These are phyloP conservation scores for Nothura maculosa DNA, from an alignment of 2,797 vertebrate species.

Conservation along the genomic window DNA sequence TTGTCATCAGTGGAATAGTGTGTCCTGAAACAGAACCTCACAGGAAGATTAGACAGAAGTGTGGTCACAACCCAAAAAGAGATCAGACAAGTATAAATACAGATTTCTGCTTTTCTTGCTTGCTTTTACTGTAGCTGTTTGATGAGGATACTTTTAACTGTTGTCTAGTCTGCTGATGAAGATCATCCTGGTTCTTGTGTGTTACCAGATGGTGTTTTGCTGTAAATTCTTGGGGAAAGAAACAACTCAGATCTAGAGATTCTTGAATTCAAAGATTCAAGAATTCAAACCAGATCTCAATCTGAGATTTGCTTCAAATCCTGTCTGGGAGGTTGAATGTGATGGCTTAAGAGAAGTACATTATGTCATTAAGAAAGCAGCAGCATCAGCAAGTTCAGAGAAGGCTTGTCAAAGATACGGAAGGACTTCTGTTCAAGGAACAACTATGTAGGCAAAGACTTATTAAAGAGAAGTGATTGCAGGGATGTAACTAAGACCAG, in stretches of 20 bases:
- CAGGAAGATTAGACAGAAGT: background rate
- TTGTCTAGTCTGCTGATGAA: background rate
- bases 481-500: background rate
- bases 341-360: background rate
- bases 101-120: background rate
- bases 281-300: too few relatives aligned
- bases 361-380: background rate
- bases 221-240: background rate
- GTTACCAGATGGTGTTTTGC: too few relatives aligned
- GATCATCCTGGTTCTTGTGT: background rate
- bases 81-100: slow-evolving; percentile 54
- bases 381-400: background rate
- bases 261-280: too few relatives aligned
- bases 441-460: background rate
- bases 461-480: background rate
- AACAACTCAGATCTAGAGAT: background rate
- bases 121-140: background rate
- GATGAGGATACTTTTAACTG: background rate
- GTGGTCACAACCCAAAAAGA: background rate
- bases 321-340: too few relatives aligned
- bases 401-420: background rate
- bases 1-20: slow-evolving; percentile 69
- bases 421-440: background rate
- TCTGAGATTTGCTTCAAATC: too few relatives aligned
- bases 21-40: slow-evolving; percentile 39